phyloP scores from a whole-genome alignment of 35 echinoderm and acorn worm genomes.

The Ptychodera flava region DNA sequence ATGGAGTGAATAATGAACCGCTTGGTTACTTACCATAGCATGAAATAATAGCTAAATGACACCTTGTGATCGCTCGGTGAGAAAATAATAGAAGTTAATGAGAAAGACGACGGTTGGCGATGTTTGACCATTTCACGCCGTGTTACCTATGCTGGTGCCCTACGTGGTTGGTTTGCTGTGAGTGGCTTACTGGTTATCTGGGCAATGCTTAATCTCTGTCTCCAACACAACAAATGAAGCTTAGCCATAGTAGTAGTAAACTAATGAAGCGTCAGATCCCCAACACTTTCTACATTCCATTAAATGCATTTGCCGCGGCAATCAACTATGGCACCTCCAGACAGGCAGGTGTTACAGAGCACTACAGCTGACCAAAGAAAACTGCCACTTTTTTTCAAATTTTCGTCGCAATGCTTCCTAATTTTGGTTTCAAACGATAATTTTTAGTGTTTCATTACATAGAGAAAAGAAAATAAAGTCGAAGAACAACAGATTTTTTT shows the following conservation, averaged over 20 bases:
- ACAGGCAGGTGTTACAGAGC: too few species aligned
- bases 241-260: neutral
- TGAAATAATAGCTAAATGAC: neutral
- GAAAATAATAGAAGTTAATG: neutral
- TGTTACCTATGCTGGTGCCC: neutral
- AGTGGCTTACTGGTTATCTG: neutral
- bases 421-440: too few species aligned
- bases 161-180: neutral
- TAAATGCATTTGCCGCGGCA: neutral
- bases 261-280: neutral
- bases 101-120: neutral
- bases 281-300: neutral
- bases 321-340: neutral
- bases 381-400: too few species aligned
- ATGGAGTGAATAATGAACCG: neutral
- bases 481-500: too few species aligned
- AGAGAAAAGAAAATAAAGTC: too few species aligned
- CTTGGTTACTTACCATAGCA: neutral
- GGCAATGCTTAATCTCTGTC: neutral
- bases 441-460: too few species aligned
- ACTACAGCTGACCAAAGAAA: too few species aligned
- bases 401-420: too few species aligned
- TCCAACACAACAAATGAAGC: neutral
- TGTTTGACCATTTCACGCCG: neutral
- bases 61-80: neutral